Evolutionary conservation across 2,888 invertebrate genomes (phyloP).

Genomic region (Pegoplata infirma): DNA sequence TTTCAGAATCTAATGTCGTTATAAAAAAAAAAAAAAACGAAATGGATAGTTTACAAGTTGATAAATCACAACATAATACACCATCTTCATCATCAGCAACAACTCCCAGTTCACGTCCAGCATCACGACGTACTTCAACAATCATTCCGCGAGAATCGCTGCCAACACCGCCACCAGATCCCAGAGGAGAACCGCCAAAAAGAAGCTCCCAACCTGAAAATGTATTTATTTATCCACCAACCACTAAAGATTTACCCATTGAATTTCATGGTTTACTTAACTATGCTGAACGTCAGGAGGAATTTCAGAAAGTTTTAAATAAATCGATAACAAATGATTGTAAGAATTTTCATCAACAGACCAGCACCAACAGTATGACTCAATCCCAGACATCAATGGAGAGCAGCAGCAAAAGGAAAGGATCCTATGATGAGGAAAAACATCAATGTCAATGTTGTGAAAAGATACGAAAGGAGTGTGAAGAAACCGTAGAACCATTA

Average conservation of each 20-base stretch:
- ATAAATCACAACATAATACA: constrained; percentile 53
- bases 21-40: not conserved
- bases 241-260: constrained; percentile 65
- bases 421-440: constrained; percentile 65
- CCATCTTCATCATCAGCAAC: constrained; percentile 52
- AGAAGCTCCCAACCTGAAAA: constrained; percentile 63
- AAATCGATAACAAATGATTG: constrained; percentile 68
- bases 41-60: constrained; percentile 56
- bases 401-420: not conserved
- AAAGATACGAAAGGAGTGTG: constrained; percentile 73
- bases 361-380: not conserved
- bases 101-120: constrained; percentile 54
- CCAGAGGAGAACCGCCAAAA: constrained; percentile 64
- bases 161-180: constrained; percentile 73
- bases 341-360: constrained; percentile 55
- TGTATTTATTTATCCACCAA: constrained; percentile 72
- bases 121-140: constrained; percentile 63
- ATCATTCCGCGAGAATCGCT: constrained; percentile 67
- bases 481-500: constrained; percentile 75
- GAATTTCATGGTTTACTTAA: constrained; percentile 69
- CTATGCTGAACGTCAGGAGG: constrained; percentile 69
- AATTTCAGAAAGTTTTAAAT: constrained; percentile 70
- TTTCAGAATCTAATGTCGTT: constrained; percentile 16
- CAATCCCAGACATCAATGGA: constrained; percentile 31
- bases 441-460: constrained; percentile 70